Evolutionary conservation across 1,140 invertebrate genomes (phyloP).

Genomic region (Pentalonia nigronervosa): DNA sequence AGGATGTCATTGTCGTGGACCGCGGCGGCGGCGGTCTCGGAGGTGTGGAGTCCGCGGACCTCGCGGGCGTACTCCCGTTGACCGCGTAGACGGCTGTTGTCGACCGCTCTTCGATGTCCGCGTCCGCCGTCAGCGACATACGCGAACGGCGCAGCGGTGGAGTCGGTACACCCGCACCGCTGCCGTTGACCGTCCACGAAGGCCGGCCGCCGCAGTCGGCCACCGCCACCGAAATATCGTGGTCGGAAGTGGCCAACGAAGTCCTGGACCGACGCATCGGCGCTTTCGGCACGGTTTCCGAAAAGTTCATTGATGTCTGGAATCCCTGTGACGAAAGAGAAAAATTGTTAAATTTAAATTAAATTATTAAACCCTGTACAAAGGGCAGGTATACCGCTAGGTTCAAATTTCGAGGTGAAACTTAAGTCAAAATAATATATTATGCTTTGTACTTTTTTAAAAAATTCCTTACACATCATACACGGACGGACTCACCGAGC

Average conservation of each 20-base stretch:
- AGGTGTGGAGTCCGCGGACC: slow-evolving; percentile 67
- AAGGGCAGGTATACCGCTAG: too few species aligned
- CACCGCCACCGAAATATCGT: neutral
- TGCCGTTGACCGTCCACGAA: neutral
- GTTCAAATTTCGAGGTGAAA: too few species aligned
- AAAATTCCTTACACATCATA: too few species aligned
- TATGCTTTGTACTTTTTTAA: too few species aligned
- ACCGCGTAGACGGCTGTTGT: neutral
- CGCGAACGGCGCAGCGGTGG: slow-evolving; percentile 44
- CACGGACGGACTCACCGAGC: too few species aligned
- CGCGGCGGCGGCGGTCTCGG: neutral
- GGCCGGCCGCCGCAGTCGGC: neutral
- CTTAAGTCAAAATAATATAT: too few species aligned
- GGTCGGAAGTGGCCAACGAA: slow-evolving; percentile 27
- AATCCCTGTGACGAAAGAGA: slow-evolving; percentile 25
- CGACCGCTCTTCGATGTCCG: neutral
- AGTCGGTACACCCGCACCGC: neutral
- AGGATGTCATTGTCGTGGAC: neutral
- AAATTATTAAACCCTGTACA: too few species aligned
- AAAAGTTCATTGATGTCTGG: slow-evolving; percentile 26
- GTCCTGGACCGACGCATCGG: slow-evolving; percentile 27
- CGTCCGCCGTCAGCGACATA: slow-evolving; percentile 19
- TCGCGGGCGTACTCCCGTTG: slow-evolving; percentile 70
- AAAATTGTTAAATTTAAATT: neutral
- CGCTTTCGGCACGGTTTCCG: slow-evolving; percentile 9